These are phyloP conservation scores for Ctena decussata DNA, from an alignment of 2,888 invertebrate species.

Conservation along the genomic window DNA sequence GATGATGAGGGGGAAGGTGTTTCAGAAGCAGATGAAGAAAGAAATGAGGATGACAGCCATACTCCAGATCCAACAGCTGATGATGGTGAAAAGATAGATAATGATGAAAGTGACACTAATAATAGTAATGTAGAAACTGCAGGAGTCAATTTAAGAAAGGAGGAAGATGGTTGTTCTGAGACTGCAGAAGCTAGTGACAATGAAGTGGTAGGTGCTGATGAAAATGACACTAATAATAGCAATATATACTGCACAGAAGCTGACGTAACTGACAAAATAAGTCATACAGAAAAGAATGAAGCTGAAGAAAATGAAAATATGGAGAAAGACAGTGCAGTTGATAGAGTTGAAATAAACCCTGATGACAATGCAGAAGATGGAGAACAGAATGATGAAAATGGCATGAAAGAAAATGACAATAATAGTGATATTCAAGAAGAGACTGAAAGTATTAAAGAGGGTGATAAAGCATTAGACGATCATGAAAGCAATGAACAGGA, in stretches of 20 bases:
- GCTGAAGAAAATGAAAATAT: background rate
- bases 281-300: background rate
- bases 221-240: background rate
- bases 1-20: too few species aligned
- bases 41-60: background rate
- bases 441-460: background rate
- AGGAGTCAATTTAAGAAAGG: too few species aligned
- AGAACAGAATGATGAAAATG: background rate
- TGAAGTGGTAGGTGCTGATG: background rate
- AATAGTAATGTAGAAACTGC: background rate
- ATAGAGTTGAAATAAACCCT: background rate
- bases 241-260: background rate
- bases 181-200: background rate
- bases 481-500: background rate
- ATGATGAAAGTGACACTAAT: background rate
- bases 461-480: background rate
- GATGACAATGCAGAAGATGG: background rate
- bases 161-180: background rate
- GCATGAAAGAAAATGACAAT: background rate
- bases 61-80: background rate
- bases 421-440: background rate
- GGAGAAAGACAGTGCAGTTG: background rate
- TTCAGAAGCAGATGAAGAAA: background rate
- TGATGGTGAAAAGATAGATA: background rate
- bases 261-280: background rate